These are phyloP conservation scores for Allacma fusca DNA, from an alignment of 2,888 invertebrate genomes.

Conservation along the genomic window DNA sequence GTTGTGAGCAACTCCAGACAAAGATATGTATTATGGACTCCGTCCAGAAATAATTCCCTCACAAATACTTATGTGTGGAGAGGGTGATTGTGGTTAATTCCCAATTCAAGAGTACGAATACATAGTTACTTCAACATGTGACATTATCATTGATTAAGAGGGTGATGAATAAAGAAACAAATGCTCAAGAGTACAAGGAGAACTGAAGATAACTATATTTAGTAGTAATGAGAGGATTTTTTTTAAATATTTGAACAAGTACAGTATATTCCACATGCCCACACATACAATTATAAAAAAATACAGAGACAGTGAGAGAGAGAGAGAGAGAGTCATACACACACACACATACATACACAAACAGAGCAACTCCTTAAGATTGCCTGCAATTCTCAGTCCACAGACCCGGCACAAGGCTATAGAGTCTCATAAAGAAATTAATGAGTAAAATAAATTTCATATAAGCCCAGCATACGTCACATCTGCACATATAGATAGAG, in stretches of 20 bases:
- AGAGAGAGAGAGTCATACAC: no score
- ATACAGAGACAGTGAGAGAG: neutral
- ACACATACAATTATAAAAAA: no score
- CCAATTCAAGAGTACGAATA: neutral
- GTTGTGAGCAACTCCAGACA: neutral
- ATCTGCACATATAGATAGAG: neutral
- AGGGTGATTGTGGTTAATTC: conserved; percentile 8
- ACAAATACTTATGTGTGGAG: neutral
- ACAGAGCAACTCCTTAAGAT: conserved; percentile 3
- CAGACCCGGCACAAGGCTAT: neutral
- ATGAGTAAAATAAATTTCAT: conserved; percentile 2
- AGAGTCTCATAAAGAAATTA: neutral
- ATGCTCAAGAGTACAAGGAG: neutral
- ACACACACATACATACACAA: neutral
- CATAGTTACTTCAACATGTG: conserved; percentile 11
- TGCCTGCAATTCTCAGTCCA: neutral
- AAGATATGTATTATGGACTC: neutral
- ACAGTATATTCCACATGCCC: neutral
- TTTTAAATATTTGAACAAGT: neutral
- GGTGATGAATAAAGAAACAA: conserved; percentile 36
- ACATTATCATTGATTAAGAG: conserved; percentile 38
- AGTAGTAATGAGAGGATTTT: conserved; percentile 3
- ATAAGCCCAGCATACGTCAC: neutral
- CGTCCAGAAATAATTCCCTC: neutral
- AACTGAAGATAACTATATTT: neutral